Evolutionary conservation across 2,797 vertebrate species (phyloP).

Genomic region (Anguilla pacifica): DNA sequence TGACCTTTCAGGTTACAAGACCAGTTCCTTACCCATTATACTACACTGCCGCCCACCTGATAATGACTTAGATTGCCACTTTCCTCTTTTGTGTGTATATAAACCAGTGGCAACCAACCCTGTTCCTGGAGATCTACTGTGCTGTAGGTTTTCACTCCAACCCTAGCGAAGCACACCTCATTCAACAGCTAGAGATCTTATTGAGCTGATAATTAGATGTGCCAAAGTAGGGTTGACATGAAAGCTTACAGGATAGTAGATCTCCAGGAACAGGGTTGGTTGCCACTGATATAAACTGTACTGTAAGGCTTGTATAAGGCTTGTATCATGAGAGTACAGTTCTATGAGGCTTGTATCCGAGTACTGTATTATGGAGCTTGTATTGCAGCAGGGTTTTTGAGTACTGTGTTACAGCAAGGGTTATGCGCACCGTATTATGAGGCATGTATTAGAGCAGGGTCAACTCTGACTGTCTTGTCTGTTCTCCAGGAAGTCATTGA

Average conservation of each 20-base stretch:
- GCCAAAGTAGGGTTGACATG: no score
- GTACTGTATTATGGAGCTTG: not conserved
- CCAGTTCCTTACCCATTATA: no score
- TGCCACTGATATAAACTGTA: not conserved
- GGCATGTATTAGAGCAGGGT: not conserved
- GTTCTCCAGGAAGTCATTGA: conserved; percentile 79
- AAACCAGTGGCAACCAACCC: no score
- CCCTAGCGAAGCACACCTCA: no score
- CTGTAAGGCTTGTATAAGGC: not conserved
- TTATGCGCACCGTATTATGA: not conserved
- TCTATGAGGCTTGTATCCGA: not conserved
- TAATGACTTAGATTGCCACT: not conserved
- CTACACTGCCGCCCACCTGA: no score
- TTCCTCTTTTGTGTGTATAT: not conserved
- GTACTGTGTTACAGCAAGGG: not conserved
- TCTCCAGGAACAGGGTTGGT: no score
- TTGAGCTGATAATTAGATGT: no score
- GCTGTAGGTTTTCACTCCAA: no score
- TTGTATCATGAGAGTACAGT: not conserved
- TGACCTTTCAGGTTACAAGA: no score
- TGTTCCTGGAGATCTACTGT: no score
- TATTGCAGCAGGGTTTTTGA: not conserved
- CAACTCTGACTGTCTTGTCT: not conserved
- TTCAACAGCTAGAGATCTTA: no score
- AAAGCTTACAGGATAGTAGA: no score